Conservation (phyloP, 2,113 vertebrate genomes). For the Hypomesus transpacificus region DNA sequence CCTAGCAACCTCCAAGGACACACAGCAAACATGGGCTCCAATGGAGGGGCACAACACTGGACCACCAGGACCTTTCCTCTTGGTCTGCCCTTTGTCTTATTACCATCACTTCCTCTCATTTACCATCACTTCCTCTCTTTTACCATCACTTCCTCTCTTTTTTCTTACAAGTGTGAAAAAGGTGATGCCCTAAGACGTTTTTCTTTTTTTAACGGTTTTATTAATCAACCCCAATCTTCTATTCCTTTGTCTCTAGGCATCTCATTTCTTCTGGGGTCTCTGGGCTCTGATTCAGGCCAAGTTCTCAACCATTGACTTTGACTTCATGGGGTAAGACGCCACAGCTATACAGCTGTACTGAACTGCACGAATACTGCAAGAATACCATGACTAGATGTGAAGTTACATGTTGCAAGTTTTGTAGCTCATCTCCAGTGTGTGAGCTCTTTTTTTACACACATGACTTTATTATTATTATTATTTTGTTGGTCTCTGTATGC, state of each 20-base stretch:
- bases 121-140: too few relatives aligned
- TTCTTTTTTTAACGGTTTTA: neutral
- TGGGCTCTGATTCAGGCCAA: constrained; percentile 98
- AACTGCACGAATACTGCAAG: too few relatives aligned
- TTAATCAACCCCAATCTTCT: neutral
- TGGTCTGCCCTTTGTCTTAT: neutral
- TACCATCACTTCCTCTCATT: neutral
- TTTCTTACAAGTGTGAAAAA: constrained; percentile 18
- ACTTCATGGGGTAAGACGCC: constrained; percentile 88
- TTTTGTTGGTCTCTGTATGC: neutral
- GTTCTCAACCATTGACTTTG: constrained; percentile 96
- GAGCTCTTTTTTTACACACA: neutral
- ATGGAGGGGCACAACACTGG: too few relatives aligned
- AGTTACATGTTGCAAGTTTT: neutral
- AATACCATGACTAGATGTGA: neutral
- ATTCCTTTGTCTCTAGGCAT: constrained; percentile 77
- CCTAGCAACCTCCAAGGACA: too few relatives aligned
- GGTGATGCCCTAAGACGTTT: neutral
- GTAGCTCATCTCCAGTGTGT: neutral
- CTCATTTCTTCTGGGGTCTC: constrained; percentile 97
- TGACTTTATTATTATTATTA: neutral
- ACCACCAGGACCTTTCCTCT: constrained; percentile 9
- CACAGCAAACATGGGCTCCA: too few relatives aligned
- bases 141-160: neutral
- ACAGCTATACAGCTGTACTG: neutral